phyloP scores from a whole-genome alignment of 2,888 invertebrate genomes.

The Himalopsyche tibetana region DNA sequence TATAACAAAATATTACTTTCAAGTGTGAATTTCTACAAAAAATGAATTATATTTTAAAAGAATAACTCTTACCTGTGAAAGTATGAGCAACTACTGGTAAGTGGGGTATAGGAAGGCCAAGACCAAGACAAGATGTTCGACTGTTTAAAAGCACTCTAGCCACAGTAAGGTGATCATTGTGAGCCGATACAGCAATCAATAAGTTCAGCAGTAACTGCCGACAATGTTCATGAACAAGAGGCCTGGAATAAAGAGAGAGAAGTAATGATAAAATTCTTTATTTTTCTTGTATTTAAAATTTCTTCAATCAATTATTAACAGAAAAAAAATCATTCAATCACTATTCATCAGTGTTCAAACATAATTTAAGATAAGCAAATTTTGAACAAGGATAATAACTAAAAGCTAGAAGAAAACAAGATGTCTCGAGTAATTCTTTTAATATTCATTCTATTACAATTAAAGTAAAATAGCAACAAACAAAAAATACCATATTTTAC shows the following conservation, averaged over 20 bases:
- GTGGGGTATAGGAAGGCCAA: conserved; percentile 84
- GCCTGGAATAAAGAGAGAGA: conserved; percentile 72
- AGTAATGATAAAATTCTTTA: background rate
- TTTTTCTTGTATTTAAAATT: background rate
- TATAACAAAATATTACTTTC: too few relatives aligned
- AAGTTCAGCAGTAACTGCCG: conserved; percentile 94
- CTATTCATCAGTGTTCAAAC: too few relatives aligned
- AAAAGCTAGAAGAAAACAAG: too few relatives aligned
- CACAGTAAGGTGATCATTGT: conserved; percentile 92
- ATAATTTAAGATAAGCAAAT: too few relatives aligned
- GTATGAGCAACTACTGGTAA: conserved; percentile 84
- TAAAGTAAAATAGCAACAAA: too few relatives aligned
- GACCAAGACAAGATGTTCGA: conserved; percentile 85
- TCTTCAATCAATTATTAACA: background rate
- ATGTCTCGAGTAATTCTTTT: too few relatives aligned
- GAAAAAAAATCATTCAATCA: background rate
- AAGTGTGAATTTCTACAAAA: too few relatives aligned
- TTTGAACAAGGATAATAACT: too few relatives aligned
- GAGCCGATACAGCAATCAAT: conserved; percentile 91
- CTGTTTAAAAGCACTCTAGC: conserved; percentile 89
- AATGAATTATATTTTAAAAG: background rate
- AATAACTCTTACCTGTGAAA: conserved; percentile 81
- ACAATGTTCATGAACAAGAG: conserved; percentile 96
- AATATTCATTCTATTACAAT: too few relatives aligned
- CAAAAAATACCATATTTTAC: too few relatives aligned